Conservation (phyloP, 2,888 invertebrate species). For the Phengaris arion region DNA sequence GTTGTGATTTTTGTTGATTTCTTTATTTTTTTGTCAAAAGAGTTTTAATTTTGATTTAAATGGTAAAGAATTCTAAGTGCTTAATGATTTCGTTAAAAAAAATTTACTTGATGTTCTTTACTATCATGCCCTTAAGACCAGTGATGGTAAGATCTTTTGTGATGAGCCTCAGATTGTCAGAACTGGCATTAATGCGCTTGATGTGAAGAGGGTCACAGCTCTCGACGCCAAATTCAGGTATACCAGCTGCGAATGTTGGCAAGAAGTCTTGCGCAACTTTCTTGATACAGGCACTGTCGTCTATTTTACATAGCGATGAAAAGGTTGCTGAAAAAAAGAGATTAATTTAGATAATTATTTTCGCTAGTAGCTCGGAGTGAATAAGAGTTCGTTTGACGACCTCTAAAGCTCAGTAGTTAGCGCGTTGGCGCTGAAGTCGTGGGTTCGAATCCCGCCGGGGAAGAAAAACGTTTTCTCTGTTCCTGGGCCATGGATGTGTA, state of each 20-base stretch:
- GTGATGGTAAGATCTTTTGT: neutral
- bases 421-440: too few species aligned
- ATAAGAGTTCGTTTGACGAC: too few species aligned
- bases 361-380: too few species aligned
- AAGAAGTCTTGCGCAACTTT: neutral
- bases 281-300: neutral
- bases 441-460: too few species aligned
- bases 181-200: neutral
- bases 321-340: neutral
- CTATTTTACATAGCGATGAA: constrained; percentile 1
- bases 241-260: neutral
- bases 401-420: too few species aligned
- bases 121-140: neutral
- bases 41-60: too few species aligned
- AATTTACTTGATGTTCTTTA: constrained; percentile 6
- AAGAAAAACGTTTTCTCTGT: too few species aligned
- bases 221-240: neutral
- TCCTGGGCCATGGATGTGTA: too few species aligned
- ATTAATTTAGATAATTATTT: neutral
- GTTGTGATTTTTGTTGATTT: too few species aligned
- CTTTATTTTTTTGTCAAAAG: too few species aligned
- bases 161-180: neutral
- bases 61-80: neutral
- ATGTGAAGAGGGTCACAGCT: neutral
- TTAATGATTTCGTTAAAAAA: neutral